Evolutionary conservation across 64 coral and sea anemone genomes (phyloP), one percentile per base, ranked within the genome.

Genomic region (Stichodactyla mertensii): DNA sequence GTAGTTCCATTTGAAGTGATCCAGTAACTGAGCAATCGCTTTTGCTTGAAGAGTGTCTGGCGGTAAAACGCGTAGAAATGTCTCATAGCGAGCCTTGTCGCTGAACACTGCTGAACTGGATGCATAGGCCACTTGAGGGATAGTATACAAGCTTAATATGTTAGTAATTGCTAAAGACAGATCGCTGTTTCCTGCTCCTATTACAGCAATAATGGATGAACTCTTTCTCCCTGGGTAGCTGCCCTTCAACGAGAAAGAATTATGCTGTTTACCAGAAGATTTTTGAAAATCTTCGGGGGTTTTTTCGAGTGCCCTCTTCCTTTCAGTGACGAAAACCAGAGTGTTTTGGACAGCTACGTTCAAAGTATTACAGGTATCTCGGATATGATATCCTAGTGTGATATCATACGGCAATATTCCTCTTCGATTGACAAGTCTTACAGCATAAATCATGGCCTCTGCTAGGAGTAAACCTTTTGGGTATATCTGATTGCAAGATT

Each of bases 361-460:
- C 7, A 86, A n/a, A 78, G 51, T 57, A 71, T 79, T 79, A 36
- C 89, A 91, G 6, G 89, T 86, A 54, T 91, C 89, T 60, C 23
- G 70, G 28, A 91, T 86, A 14, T 91, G 16, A 71, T 86, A 84
- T 52, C 86, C 86, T 12, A 92, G 16, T 7, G 86, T 78, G 45
- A 92, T 83, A 52, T 88, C 81, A 51, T 55, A 88, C 67, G 90
- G 90, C 64, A 92, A 20, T n/a, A 92, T 77, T 0, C 18, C 80
- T 67, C 87, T 77, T 57, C 56, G 18, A 23, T 92, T 92, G 9
- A 92, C 86, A 23, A 55, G 86, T 62, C 67, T 82, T n/a, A 92
- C 79, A 23, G 90, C 90, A 92, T 92, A 92, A n/a, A 92, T 62
- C 90, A 92, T 92, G 9, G 90, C 58, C 54, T 92, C 86, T 4